A percentile compares a stretch with the other conserved stretches of the same genome.
Evolutionary conservation across 2,888 invertebrate species (phyloP).

Genomic region (Cheilosia pagana): DNA sequence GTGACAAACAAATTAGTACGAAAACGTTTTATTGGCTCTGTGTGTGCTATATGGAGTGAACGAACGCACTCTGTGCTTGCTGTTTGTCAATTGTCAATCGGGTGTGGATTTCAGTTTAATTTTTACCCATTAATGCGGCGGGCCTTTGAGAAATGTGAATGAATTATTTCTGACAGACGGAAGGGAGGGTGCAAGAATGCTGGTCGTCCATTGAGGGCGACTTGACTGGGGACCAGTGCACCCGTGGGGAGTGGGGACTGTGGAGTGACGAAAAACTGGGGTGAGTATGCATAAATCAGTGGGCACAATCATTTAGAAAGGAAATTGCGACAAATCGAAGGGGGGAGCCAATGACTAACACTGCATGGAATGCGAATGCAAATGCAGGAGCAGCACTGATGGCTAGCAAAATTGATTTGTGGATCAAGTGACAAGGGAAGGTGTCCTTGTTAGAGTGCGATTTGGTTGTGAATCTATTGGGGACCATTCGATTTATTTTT

Average conservation of each 20-base stretch:
- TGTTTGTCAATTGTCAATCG: constrained; percentile 69
- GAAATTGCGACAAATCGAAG: constrained; percentile 45
- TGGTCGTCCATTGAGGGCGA: constrained; percentile 13
- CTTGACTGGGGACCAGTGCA: not conserved
- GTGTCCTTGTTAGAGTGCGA: no score
- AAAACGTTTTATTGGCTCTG: constrained; percentile 66
- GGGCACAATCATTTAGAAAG: constrained; percentile 18
- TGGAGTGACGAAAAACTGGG: not conserved
- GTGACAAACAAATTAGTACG: constrained; percentile 73
- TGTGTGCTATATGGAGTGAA: constrained; percentile 12
- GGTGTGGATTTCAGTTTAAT: constrained; percentile 70
- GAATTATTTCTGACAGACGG: constrained; percentile 62
- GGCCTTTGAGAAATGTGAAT: constrained; percentile 60
- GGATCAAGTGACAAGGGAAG: no score
- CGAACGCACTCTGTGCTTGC: constrained; percentile 33
- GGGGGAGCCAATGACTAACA: constrained; percentile 13
- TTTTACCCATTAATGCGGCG: constrained; percentile 61
- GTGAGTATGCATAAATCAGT: constrained; percentile 42
- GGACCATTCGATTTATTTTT: no score
- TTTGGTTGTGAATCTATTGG: no score
- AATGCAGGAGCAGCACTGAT: constrained; percentile 7
- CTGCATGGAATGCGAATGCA: constrained; percentile 10
- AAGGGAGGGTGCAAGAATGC: constrained; percentile 51
- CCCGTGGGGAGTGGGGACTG: no score
- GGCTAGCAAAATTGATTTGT: no score